Evolutionary conservation across 1,140 invertebrate species (phyloP).

Genomic region (Eueides isabella): DNA sequence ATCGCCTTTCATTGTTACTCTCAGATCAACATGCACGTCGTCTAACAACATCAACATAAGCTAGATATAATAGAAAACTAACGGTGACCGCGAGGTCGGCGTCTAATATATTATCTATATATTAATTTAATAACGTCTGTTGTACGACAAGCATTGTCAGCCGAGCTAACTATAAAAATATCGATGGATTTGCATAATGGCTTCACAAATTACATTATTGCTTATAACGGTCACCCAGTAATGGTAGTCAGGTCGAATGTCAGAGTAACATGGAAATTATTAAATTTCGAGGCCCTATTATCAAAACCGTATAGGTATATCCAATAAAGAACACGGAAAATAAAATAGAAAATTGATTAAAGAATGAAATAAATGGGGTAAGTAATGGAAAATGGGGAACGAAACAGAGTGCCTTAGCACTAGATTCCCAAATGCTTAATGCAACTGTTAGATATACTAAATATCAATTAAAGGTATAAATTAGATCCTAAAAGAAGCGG

Average conservation of each 20-base stretch:
- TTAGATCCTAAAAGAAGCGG: not conserved
- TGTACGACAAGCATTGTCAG: constrained; percentile 45
- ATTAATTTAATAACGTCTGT: constrained; percentile 42
- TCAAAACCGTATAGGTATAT: not conserved
- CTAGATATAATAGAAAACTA: constrained; percentile 46
- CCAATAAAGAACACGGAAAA: not conserved
- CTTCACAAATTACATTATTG: constrained; percentile 55
- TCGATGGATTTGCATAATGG: constrained; percentile 61
- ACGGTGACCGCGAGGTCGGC: constrained; percentile 49
- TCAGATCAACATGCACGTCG: constrained; percentile 17
- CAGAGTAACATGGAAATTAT: constrained; percentile 14
- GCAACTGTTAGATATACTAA: constrained; percentile 19
- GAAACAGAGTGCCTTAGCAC: not conserved
- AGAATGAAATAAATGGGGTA: no score
- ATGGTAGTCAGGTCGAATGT: constrained; percentile 36
- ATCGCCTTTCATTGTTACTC: not conserved
- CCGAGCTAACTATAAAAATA: constrained; percentile 49
- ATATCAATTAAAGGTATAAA: constrained; percentile 26
- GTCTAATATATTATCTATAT: constrained; percentile 43
- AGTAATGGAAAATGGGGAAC: not conserved
- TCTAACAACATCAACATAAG: constrained; percentile 42
- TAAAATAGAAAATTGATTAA: not conserved
- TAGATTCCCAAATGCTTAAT: not conserved
- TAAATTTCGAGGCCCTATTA: not conserved
- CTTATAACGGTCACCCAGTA: constrained; percentile 49